phyloP scores from a whole-genome alignment of 2,113 vertebrate species.

The Procavia capensis region DNA sequence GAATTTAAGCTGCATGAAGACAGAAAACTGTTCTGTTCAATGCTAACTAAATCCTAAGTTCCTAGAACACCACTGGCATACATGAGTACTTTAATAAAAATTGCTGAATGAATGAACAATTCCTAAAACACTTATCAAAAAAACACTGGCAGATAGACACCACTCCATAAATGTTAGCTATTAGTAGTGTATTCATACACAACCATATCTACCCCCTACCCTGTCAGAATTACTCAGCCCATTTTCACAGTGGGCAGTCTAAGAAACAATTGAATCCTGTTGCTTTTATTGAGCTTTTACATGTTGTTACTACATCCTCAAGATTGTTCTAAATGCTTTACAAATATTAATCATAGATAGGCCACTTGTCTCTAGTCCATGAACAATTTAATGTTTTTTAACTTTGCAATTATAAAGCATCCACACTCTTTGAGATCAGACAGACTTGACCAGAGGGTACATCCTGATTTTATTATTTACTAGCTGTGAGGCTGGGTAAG shows the following conservation, averaged over 20 bases:
- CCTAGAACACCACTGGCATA: neutral
- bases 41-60: neutral
- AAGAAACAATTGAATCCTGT: neutral
- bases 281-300: neutral
- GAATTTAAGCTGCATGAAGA: neutral
- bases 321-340: neutral
- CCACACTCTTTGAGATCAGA: neutral
- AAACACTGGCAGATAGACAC: constrained; percentile 24
- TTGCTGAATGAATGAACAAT: neutral
- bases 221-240: neutral
- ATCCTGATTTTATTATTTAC: neutral
- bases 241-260: neutral
- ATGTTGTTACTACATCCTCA: neutral
- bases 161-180: neutral
- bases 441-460: neutral
- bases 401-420: neutral
- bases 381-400: neutral
- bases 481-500: neutral
- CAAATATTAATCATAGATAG: neutral
- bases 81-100: constrained; percentile 8
- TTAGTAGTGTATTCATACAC: neutral
- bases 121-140: neutral
- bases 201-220: neutral
- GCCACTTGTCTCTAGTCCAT: neutral
- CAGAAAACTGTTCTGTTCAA: neutral